These are phyloP conservation scores for Hyles euphorbiae DNA, from an alignment of 1,140 invertebrate genomes.

Conservation along the genomic window DNA sequence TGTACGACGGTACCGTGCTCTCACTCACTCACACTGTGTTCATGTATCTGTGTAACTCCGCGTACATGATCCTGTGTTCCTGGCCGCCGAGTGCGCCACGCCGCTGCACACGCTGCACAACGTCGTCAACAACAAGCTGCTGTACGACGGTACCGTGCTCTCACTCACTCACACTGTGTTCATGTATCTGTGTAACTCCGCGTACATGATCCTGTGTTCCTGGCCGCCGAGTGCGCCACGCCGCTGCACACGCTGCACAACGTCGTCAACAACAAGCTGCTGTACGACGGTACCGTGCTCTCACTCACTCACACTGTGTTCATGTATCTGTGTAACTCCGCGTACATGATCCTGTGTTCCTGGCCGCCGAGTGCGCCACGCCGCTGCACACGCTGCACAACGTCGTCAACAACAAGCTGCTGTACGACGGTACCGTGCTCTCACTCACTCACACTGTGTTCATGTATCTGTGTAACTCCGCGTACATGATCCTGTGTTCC, in stretches of 20 bases:
- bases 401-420: constrained; percentile 57
- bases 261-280: constrained; percentile 57
- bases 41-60: too few species aligned
- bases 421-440: constrained; percentile 59
- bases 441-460: neutral
- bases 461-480: too few species aligned
- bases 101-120: constrained; percentile 79
- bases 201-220: constrained; percentile 79
- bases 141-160: constrained; percentile 59
- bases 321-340: too few species aligned
- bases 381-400: constrained; percentile 79
- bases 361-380: constrained; percentile 80
- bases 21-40: neutral
- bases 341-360: constrained; percentile 79
- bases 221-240: constrained; percentile 80
- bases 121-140: constrained; percentile 57
- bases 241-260: constrained; percentile 79
- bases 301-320: neutral
- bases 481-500: constrained; percentile 79
- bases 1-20: constrained; percentile 59
- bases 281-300: constrained; percentile 59
- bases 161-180: neutral
- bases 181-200: too few species aligned
- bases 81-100: constrained; percentile 80
- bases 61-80: constrained; percentile 79